Evolutionary conservation across 1,140 invertebrate genomes (phyloP), one percentile per base, ranked within the genome.

Genomic region (Penaeus chinensis): DNA sequence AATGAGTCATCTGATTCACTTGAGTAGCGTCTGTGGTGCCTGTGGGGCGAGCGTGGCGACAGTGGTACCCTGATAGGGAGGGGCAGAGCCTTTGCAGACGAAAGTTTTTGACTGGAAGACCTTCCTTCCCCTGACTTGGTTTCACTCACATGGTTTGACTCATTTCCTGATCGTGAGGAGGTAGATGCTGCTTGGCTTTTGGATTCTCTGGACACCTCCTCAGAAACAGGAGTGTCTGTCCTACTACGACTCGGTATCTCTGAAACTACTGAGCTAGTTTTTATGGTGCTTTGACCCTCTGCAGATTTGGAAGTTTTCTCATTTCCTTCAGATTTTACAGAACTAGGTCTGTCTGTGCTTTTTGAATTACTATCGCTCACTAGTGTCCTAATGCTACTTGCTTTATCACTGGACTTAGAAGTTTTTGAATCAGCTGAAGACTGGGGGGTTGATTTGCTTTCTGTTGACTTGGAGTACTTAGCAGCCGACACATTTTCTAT

Each of bases 1-100:
- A 93, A 91, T 0, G 94, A 94, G 86, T 94, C 94, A 90, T 94
- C 94, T 54, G 94, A 94, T 81, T 93, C 94, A 91, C 93, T 94
- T 24, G 93, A 94, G 81, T 93, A 91, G 66, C 92, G 89, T 78
- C 92, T 91, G 63, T 90, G 89, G 47, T 91, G 90, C 27, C 91
- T 85, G 63, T 90, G 87, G 42, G 88, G 87, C 13, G 90, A 82
- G 19, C 90, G 71, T 32, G 91, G 91, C 69, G 91, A 90, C 18
- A 92, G 84, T 2, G 91, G 91, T 24, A 89, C 88, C 74, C 91
- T 91, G 37, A 92, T 74, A 11, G 89, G 81, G 20, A 89, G 81
- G 24, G 89, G 89, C 0, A 87, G 32, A 22, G 71, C 80, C 60
- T 42, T 77, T 13, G 11, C 54, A n/a, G 84, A 83, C 62, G 77